phyloP scores from a whole-genome alignment of 1,140 invertebrate species.

The Macrobrachium rosenbergii region DNA sequence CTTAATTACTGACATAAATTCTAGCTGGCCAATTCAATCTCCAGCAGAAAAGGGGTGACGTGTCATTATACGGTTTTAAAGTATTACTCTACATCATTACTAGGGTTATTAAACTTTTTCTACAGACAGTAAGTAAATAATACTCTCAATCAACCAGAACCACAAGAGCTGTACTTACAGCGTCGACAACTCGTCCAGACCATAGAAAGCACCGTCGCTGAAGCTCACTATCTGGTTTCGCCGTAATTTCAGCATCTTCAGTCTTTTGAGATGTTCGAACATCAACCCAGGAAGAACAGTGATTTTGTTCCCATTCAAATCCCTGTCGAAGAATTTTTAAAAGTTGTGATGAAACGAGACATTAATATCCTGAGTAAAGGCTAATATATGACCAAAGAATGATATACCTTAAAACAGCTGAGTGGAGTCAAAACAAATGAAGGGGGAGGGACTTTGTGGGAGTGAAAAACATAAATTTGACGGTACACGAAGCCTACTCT shows the following conservation, averaged over 20 bases:
- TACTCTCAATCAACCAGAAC: neutral
- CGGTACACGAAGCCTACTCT: too few relatives aligned
- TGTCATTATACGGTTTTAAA: too few relatives aligned
- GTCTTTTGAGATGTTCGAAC: slow-evolving; percentile 81
- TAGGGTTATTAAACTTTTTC: neutral
- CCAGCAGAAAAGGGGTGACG: too few relatives aligned
- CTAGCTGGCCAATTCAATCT: too few relatives aligned
- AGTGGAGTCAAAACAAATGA: too few relatives aligned
- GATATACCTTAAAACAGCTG: too few relatives aligned
- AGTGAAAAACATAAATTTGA: too few relatives aligned
- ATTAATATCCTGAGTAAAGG: neutral
- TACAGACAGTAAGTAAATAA: neutral
- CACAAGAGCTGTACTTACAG: slow-evolving; percentile 73
- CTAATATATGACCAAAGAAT: neutral
- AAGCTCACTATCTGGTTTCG: slow-evolving; percentile 83
- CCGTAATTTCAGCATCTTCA: slow-evolving; percentile 82
- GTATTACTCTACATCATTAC: too few relatives aligned
- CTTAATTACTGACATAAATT: too few relatives aligned
- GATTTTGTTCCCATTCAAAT: slow-evolving; percentile 86
- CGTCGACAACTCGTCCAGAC: slow-evolving; percentile 80
- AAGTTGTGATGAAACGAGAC: neutral
- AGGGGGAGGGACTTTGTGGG: too few relatives aligned
- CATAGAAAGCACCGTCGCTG: slow-evolving; percentile 89
- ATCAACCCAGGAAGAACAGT: slow-evolving; percentile 82
- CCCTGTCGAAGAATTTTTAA: slow-evolving; percentile 73